Percentiles rank a stretch among this genome's conserved stretches.
These are phyloP conservation scores for Eremobia ochroleuca DNA, from an alignment of 2,888 invertebrate species.

Conservation along the genomic window DNA sequence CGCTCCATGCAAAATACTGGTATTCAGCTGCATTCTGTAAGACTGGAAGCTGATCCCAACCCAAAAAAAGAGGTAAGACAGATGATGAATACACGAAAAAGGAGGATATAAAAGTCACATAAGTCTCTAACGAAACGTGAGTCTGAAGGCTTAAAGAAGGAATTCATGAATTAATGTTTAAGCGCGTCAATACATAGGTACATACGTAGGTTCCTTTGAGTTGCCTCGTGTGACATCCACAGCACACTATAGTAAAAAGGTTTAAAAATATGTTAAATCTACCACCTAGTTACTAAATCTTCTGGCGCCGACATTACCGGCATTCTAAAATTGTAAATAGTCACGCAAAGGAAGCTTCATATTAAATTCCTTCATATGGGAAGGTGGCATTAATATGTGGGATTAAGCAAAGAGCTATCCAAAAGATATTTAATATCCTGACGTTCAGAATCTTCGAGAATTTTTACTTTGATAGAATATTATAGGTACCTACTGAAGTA, in stretches of 20 bases:
- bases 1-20: too few relatives aligned
- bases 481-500: neutral
- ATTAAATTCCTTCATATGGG: conserved; percentile 61
- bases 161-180: neutral
- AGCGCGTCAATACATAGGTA: neutral
- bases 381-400: conserved; percentile 47
- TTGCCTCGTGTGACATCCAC: neutral
- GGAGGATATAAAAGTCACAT: neutral
- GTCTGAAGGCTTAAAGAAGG: neutral
- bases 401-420: conserved; percentile 41
- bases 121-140: neutral
- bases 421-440: conserved; percentile 58
- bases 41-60: too few relatives aligned
- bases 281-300: conserved; percentile 24
- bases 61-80: too few relatives aligned
- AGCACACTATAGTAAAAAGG: neutral
- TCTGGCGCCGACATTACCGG: conserved; percentile 14
- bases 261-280: conserved; percentile 1
- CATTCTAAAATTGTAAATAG: conserved; percentile 52
- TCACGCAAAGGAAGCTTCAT: conserved; percentile 54
- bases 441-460: conserved; percentile 25
- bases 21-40: too few relatives aligned
- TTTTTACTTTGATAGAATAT: conserved; percentile 2
- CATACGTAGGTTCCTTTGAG: neutral
- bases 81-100: too few relatives aligned